Evolutionary conservation across 2,888 invertebrate genomes (phyloP), one percentile per base, ranked within the genome.

Genomic region (Autographa gamma): DNA sequence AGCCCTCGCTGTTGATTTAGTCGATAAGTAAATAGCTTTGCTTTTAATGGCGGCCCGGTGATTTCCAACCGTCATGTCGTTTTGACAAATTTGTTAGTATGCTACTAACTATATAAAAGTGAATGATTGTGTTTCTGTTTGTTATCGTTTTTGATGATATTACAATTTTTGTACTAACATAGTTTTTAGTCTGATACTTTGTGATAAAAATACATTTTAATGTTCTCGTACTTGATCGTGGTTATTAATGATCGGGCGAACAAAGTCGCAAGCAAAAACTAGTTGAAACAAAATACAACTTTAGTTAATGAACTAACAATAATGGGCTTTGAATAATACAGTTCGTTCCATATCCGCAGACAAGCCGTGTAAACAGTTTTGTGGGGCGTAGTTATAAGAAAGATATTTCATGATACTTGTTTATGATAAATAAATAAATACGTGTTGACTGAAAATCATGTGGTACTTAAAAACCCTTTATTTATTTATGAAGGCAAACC

Each of bases 1-100:
- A 63, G 63, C 63, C 62, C 54, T 63, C 62, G 11, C 31, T 73
- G 66, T 83, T 81, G 79, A 69, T 67, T 81, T 73, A 81, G 84
- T 81, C 68, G 63, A 61, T 48, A 56, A 52, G 71, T 34, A 81
- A 81, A 81, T 73, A 81, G 18, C 60, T 13, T 52, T 64, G 67
- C 32, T 73, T 65, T 43, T 71, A 65, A 75, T 64, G 19, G 66
- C 58, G 75, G 79, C 79, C 71, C 60, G 75, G 66, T 52, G 13
- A 16, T 60, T 66, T 25, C 63, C 63, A 76, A 38, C 65, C 69
- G 66, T 66, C 66, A 74, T 63, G 71, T 71, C 71, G 58, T 8
- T 70, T 58, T 63, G 68, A 67, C 72, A 77, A 77, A 83, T 74
- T 80, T 73, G 32, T 60, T 62, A 38, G n/a, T 38, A 66, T 54